Base-by-base conservation (phyloP, 2,113 vertebrate genomes). In the Pseudois nayaur region DNA sequence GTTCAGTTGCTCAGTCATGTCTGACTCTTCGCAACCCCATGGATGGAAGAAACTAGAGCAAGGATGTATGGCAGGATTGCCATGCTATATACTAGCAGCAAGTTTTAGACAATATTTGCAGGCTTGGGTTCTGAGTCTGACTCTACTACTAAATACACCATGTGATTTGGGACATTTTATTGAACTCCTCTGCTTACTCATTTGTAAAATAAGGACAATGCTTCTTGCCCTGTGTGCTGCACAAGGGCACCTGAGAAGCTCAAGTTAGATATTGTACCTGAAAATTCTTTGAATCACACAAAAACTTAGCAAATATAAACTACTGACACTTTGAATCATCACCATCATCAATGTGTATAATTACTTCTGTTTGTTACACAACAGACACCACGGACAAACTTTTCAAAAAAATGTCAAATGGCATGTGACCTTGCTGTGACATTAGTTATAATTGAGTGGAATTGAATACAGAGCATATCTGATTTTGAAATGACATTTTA, bases 401-500 rank as follows among this genome's bases (percentile, higher is more conserved):
- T 94, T 96, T 59, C 82, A 94, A 83, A 78, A 31, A 9, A 48
- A 29, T 1, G 27, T 83, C 59, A 76, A 33, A 43, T 50, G 45
- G 10, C n/a, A 19, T 67, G 8, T 88, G 52, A 57, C 48, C 48
- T 97, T 54, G 59, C 64, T 84, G 52, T 76, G 81, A 79, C 85
- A 87, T 78, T 84, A 76, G 27, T 36, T 43, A 36, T 3, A 57
- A 25, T 4, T 88, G 31, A 89, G 21, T 82, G 21, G 50, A 94
- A 87, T 6, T 67, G 45, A 79, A 91, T 84, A 55, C 43, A 54
- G n/a, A 87, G 43, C 60, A 79, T 27, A 96, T 74, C 67, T 59
- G n/a, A 92, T 92, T 81, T 52, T 43, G 91, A 92, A 91, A 95
- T 79, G 91, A 48, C 52, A 88, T 94, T 87, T 94, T 78, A 33